Conservation (phyloP, 2,113 vertebrate genomes). For the Hemiprocne comata region DNA sequence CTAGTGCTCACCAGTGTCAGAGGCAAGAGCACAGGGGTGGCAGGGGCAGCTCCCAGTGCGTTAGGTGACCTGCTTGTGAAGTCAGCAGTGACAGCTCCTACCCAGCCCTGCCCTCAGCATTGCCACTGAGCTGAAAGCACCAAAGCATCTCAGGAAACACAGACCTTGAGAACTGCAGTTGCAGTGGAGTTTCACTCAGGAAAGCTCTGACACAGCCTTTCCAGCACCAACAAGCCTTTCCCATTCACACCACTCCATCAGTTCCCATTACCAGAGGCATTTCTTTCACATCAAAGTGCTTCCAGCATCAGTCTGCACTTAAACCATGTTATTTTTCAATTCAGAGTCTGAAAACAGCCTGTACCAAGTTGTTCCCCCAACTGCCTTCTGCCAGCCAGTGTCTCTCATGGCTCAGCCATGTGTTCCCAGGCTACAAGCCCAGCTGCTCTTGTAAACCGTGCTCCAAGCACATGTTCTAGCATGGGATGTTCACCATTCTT, state of each 20-base stretch:
- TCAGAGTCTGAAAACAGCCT: background rate
- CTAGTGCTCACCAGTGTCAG: background rate
- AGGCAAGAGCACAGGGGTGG: background rate
- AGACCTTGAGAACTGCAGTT: background rate
- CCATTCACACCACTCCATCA: background rate
- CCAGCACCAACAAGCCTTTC: background rate
- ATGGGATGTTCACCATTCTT: background rate
- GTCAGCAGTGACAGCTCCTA: background rate
- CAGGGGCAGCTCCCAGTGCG: background rate
- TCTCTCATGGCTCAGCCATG: constrained; percentile 38
- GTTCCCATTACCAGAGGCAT: background rate
- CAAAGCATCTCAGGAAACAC: background rate
- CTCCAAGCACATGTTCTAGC: constrained; percentile 37
- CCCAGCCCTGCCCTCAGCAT: background rate
- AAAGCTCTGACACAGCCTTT: background rate
- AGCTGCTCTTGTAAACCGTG: background rate
- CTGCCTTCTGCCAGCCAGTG: background rate
- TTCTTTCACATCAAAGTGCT: background rate
- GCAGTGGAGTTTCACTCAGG: background rate
- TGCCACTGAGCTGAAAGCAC: background rate
- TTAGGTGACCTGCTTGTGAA: background rate
- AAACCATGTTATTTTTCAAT: background rate
- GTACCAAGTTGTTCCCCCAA: background rate
- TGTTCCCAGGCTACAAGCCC: background rate
- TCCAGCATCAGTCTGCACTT: background rate